Conservation (phyloP, 2,888 invertebrate species). For the Acrobasis repandana region DNA sequence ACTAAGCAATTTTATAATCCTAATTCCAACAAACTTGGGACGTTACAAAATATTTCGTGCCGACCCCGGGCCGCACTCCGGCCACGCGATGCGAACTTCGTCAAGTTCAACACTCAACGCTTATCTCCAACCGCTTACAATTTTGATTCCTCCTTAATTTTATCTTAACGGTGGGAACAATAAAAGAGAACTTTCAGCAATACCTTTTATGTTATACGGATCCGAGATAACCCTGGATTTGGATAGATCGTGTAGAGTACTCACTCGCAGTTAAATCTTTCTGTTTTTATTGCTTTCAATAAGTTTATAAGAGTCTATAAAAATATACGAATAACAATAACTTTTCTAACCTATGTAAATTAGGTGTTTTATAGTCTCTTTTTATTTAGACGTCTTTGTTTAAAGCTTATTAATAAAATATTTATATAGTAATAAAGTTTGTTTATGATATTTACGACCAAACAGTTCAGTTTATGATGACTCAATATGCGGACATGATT, state of each 20-base stretch:
- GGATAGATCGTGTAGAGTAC: conserved; percentile 17
- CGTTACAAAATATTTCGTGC: conserved; percentile 49
- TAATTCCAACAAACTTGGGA: conserved; percentile 45
- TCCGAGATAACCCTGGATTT: conserved; percentile 41
- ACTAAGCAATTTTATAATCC: conserved; percentile 47
- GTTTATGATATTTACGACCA: neutral
- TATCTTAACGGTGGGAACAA: conserved; percentile 75
- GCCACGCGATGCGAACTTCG: conserved; percentile 58
- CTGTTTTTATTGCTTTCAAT: conserved; percentile 41
- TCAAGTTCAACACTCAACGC: conserved; percentile 74
- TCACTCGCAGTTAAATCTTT: conserved; percentile 17
- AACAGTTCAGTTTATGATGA: neutral
- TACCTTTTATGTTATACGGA: conserved; percentile 58
- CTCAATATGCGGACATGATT: conserved; percentile 34
- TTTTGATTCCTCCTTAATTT: conserved; percentile 79
- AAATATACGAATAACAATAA: too few species aligned
- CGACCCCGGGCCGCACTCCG: conserved; percentile 37
- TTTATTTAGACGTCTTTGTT: too few species aligned
- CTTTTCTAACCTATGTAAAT: too few species aligned
- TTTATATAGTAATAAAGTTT: too few species aligned
- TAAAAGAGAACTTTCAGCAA: conserved; percentile 68
- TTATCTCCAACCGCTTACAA: conserved; percentile 77
- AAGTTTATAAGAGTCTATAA: neutral
- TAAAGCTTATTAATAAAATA: too few species aligned
- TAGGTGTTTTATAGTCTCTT: too few species aligned